Evolutionary conservation across 1,140 invertebrate genomes (phyloP).

Genomic region (Drosophila teissieri): DNA sequence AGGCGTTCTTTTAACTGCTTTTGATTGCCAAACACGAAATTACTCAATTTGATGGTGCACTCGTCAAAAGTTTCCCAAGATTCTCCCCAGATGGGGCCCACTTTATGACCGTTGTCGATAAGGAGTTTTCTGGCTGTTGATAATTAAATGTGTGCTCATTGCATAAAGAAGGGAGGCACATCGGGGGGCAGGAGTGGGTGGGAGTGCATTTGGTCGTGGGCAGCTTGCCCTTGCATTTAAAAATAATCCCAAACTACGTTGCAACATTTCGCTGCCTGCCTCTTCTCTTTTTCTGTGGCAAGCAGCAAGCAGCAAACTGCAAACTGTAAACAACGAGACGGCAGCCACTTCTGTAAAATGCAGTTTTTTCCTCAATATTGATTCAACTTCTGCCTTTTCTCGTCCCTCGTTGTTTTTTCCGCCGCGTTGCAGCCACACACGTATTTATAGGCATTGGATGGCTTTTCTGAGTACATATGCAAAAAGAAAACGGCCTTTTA

Average conservation of each 20-base stretch:
- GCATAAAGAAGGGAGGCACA: slow-evolving; percentile 28
- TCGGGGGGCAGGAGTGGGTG: slow-evolving; percentile 2
- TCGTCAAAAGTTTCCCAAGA: slow-evolving; percentile 29
- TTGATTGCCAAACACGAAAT: slow-evolving; percentile 45
- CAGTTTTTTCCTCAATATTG: slow-evolving; percentile 60
- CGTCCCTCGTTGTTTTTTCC: slow-evolving; percentile 11
- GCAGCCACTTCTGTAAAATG: slow-evolving; percentile 43
- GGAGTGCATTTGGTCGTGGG: slow-evolving; percentile 45
- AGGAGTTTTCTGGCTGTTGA: slow-evolving; percentile 29
- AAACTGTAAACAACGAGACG: slow-evolving; percentile 42
- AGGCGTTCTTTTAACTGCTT: slow-evolving; percentile 31
- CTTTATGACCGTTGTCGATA: slow-evolving; percentile 42
- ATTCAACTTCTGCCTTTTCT: slow-evolving; percentile 57
- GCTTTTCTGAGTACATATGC: slow-evolving; percentile 44
- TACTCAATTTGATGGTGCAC: slow-evolving; percentile 33
- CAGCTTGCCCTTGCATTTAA: slow-evolving; percentile 77
- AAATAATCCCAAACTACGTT: slow-evolving; percentile 69
- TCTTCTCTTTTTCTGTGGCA: slow-evolving; percentile 14
- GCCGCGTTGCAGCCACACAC: slow-evolving; percentile 14
- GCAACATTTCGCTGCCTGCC: slow-evolving; percentile 43
- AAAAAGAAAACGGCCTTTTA: not conserved
- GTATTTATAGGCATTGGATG: slow-evolving; percentile 38
- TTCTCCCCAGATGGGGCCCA: slow-evolving; percentile 8
- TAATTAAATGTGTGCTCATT: slow-evolving; percentile 73
- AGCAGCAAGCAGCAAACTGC: slow-evolving; percentile 25